Percentiles rank a stretch among this genome's conserved stretches.
Conservation (phyloP, 37 sponge, comb jelly and placozoan genomes). For the Sycon ciliatum region DNA sequence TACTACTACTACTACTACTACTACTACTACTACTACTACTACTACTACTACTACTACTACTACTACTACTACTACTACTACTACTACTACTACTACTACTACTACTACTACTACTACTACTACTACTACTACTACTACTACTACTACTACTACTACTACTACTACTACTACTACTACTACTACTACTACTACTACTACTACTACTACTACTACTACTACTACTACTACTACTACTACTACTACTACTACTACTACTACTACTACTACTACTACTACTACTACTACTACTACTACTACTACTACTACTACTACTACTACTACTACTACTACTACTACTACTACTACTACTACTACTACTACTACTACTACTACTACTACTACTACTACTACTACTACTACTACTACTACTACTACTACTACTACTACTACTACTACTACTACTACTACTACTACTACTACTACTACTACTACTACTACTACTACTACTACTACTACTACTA, state of each 20-base stretch:
- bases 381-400: conserved; percentile 9
- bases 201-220: background rate
- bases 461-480: conserved; percentile 9
- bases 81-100: conserved; percentile 9
- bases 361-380: conserved; percentile 9
- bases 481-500: conserved; percentile 9
- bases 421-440: conserved; percentile 9
- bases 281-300: conserved; percentile 9
- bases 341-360: conserved; percentile 9
- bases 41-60: conserved; percentile 9
- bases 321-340: conserved; percentile 9
- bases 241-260: conserved; percentile 9
- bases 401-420: conserved; percentile 9
- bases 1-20: conserved; percentile 9
- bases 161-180: conserved; percentile 9
- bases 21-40: conserved; percentile 9
- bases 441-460: conserved; percentile 9
- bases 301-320: conserved; percentile 9
- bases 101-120: conserved; percentile 9
- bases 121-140: conserved; percentile 9
- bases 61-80: conserved; percentile 9
- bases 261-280: conserved; percentile 9
- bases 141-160: conserved; percentile 9
- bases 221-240: conserved; percentile 9
- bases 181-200: conserved; percentile 9